Base-by-base conservation (phyloP, 2,113 vertebrate species). In the Spea multiplicata region DNA sequence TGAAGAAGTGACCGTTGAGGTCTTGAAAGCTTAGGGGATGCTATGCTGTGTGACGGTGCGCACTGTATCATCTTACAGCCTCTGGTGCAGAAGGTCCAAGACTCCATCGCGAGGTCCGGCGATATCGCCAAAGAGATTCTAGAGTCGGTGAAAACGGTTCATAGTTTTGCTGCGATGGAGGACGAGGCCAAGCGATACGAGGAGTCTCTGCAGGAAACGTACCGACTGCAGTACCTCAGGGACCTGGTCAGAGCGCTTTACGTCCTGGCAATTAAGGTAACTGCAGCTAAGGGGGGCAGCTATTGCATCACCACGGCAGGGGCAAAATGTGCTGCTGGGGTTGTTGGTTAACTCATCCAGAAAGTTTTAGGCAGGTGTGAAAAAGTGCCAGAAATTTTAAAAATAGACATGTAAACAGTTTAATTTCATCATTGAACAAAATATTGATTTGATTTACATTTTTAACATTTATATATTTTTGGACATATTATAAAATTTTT, bases 161-260 rank as follows among this genome's bases (percentile, higher is more conserved):
- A 90, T n/a, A 90, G 92, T 82, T 95, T 94, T 13, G 92, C 84
- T 0, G 92, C 90, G 0, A 94, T 96, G 85, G 50, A 85, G 4
- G 76, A 86, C 0, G 96, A 98, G 69, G 46, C 83, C 16, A 44
- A 17, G 70, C 85, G 89, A 45, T 96, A 95, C 3, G 16, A 85
- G 1, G 61, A 77, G 5, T 87, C 90, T 3, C 77, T 97, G 74
- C 84, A 84, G 0, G 16, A 75, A 46, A 91, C 91, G 57, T 67
- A 81, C 0, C 3, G n/a, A 6, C 78, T 96, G 57, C 85, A 86
- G 82, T 88, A 64, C 66, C 86, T 1, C 0, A 83, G 87, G 0
- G 87, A 88, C 0, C 30, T 90, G 81, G 90, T 89, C 79, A 59
- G 0, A 3, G 80, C 86, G 0, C 0, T 88, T 6, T 89, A 91